Base-by-base conservation (phyloP, 1,140 invertebrate species). In the Zaprionus capensis region DNA sequence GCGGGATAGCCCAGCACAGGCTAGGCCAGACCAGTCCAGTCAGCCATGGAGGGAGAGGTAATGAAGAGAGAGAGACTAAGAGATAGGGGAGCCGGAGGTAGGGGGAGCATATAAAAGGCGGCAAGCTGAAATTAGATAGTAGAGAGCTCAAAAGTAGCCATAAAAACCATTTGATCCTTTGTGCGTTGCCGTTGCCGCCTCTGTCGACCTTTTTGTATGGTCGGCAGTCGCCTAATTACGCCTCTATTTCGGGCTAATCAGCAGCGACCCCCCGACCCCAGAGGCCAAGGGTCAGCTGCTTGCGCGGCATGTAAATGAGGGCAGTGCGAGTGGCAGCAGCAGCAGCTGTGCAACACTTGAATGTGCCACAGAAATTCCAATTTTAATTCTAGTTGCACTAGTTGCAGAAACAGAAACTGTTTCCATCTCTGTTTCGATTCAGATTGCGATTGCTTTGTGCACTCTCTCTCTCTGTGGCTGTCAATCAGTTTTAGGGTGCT, bases 161-260 rank as follows among this genome's bases (percentile, higher is more conserved):
- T 64, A 72, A 73, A 80, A 58, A 57, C 53, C 84, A 87, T 87
- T 87, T 88, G 84, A 87, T 87, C 84, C 84, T 81, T 88, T 88
- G 69, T 76, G 68, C 34, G 58, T 5, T 38, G 24, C 41, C 36
- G 58, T 49, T 62, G 64, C 38, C 73, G 73, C 73, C 71, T 75
- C 22, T 31, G 53, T 38, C 26, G 66, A 69, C 71, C 76, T 75
- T 76, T 78, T 74, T 49, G 22, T 65, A 65, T 53, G 64, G 17
- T 24, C 51, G 38, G 28, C 77, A 59, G 69, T 76, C 78, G 84
- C 80, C 85, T 88, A 90, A 88, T 88, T 88, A 88, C 69, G 73
- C 78, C 68, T 90, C 85, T 90, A 80, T 80, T 80, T 80, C 53
- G 70, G 75, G 70, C 71, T 81, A 88, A 88, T 88, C 85, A 88